phyloP scores from a whole-genome alignment of 2,113 vertebrate genomes.

The Odocoileus virginianus region DNA sequence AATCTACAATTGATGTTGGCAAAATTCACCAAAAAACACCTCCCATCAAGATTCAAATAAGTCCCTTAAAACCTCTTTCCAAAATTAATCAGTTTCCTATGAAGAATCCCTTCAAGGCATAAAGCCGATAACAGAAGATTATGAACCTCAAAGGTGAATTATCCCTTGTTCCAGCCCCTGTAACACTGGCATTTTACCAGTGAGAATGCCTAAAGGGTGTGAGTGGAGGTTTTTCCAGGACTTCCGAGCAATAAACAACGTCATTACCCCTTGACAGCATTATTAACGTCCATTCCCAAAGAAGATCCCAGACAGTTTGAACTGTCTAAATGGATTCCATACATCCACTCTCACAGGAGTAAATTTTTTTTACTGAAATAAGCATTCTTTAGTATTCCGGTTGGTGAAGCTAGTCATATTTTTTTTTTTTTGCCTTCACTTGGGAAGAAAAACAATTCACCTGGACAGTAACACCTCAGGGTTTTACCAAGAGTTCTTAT shows the following conservation, averaged over 20 bases:
- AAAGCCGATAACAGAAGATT: background rate
- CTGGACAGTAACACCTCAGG: background rate
- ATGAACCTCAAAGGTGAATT: background rate
- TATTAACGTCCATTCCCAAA: background rate
- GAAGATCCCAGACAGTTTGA: background rate
- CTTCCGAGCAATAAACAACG: background rate
- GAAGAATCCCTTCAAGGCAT: background rate
- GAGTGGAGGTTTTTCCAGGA: background rate
- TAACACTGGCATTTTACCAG: background rate
- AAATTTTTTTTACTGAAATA: background rate
- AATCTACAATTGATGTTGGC: background rate
- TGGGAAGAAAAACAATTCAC: background rate
- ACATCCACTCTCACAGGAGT: background rate
- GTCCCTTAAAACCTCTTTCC: background rate
- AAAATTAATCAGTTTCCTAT: background rate
- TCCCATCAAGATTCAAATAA: background rate
- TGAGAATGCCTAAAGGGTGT: background rate
- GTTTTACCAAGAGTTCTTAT: background rate
- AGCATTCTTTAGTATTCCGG: background rate
- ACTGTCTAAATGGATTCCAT: background rate
- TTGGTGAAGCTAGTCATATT: background rate
- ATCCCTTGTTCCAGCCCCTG: background rate
- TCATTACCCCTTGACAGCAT: background rate
- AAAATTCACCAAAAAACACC: background rate
- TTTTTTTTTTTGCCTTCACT: background rate